Base-by-base conservation (phyloP, 2,888 invertebrate species). In the Pristionchus exspectatus region DNA sequence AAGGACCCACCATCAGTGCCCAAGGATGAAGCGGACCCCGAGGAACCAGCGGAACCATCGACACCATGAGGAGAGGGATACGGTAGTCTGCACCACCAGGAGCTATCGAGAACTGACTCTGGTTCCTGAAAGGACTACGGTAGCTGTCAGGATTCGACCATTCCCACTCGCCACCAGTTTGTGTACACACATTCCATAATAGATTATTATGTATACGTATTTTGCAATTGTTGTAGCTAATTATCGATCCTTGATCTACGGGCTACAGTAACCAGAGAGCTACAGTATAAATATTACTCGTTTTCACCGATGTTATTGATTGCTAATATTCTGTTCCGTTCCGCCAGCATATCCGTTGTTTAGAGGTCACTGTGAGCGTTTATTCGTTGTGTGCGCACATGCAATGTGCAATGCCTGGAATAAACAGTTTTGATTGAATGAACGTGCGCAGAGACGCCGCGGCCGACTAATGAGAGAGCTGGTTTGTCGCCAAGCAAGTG, bases 161-260 rank as follows among this genome's bases (percentile, higher is more conserved):
- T 4, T 30, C 16, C 30, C 56, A 9, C 33, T 38, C n/a, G n/a
- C 30, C 74, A 24, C 63, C 63, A 63, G 38, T 38, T 74, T 74
- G 38, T 72, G 72, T 74, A 38, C 38, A 74, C 74, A 81, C 81
- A 81, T 81, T 81, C 81, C 81, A 81, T 81, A 81, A 81, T 81
- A 81, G 81, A 54, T 27, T 54, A 5, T 50, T 50, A 50, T 50
- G 44, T 30, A 44, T 77, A 44, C 21, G 24, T 44, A 54, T 63
- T 21, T 81, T 81, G 81, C 74, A 74, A 74, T 74, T 74, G 9
- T 74, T 38, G 74, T 74, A 33, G 74, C 38, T 21, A 21, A 38
- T 38, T 38, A 38, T 74, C 69, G 69, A 74, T n/a, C 74, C 1
- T 21, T n/a, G 50, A 81, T 81, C 50, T 81, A 81, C 81, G 81